Evolutionary conservation across 2,113 vertebrate species (phyloP), one percentile per base, ranked within the genome.

Genomic region (Pantherophis guttatus): DNA sequence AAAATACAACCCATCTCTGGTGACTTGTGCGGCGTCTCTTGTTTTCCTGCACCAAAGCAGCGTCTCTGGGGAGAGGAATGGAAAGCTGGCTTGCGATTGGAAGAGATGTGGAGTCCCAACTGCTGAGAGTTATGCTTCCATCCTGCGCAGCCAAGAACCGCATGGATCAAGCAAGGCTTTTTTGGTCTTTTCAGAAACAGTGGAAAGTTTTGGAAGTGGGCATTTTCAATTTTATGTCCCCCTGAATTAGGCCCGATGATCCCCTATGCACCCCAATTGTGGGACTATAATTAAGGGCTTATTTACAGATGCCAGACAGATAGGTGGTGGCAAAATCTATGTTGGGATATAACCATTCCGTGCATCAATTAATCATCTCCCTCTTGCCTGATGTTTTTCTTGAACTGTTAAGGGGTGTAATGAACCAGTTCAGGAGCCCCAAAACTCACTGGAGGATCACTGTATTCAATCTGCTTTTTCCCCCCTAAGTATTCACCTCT

Each of bases 1-100:
- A 26, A 87, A 91, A 26, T 33, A 0, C 1, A 54, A 0, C 0
- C 0, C 75, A 23, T 13, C 24, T 0, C 9, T 17, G 0, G 0
- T 0, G 3, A 55, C 29, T 44, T 53, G 52, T 52, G 58, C 55
- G 0, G 3, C 8, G 15, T 52, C 0, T 24, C 65, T 50, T 1
- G 86, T 89, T 62, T 75, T 23, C 59, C 57, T 8, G 52, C 62
- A 5, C 90, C 21, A 1, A 8, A 90, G 93, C 5, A 52, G 0
- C 3, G 2, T 0, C 0, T 1, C 1, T 0, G 4, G 87, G 26
- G 26, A 91, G 44, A 11, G 39, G 26, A 59, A 2, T 10, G 12
- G 19, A 44, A 3, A 54, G n/a, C 10, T 11, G 62, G 55, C 24
- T 48, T 0, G 1, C 13, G 2, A 1, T 65, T 1, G 15, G 3